These are phyloP conservation scores for Atta cephalotes DNA, from an alignment of 1,140 invertebrate species.

Conservation along the genomic window DNA sequence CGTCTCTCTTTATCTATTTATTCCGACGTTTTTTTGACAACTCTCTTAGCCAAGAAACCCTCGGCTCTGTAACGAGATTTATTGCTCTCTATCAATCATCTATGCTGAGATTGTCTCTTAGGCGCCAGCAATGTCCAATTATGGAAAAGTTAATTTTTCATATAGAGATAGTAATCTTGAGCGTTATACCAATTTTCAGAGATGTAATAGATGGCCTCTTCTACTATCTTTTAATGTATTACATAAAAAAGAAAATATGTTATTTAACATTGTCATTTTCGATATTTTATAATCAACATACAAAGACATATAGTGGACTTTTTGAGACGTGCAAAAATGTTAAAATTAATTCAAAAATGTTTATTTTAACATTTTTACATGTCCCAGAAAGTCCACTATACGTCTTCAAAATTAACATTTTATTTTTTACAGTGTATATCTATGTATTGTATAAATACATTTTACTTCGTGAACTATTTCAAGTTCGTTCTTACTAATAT, in stretches of 20 bases:
- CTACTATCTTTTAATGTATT: not conserved
- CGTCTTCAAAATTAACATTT: no score
- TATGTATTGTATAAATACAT: not conserved
- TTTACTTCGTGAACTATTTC: not conserved
- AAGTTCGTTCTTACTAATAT: not conserved
- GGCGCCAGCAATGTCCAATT: conserved; percentile 44
- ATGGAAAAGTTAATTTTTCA: conserved; percentile 51
- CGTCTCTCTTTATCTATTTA: conserved; percentile 55
- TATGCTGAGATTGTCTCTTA: conserved; percentile 19
- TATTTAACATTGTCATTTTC: not conserved
- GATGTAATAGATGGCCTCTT: not conserved
- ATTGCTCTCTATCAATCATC: conserved; percentile 57
- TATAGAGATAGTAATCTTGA: not conserved
- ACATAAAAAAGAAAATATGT: not conserved
- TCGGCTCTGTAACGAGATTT: conserved; percentile 49
- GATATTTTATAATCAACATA: not conserved
- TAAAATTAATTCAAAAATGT: no score
- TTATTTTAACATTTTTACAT: no score
- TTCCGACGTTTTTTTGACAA: conserved; percentile 56
- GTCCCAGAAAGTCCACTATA: no score
- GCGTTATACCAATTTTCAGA: conserved; percentile 1
- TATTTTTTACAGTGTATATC: not conserved
- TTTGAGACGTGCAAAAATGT: no score
- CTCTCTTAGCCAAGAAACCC: conserved; percentile 23
- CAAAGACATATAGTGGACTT: no score